phyloP scores from a whole-genome alignment of 2,797 vertebrate genomes.

The Falco naumanni region DNA sequence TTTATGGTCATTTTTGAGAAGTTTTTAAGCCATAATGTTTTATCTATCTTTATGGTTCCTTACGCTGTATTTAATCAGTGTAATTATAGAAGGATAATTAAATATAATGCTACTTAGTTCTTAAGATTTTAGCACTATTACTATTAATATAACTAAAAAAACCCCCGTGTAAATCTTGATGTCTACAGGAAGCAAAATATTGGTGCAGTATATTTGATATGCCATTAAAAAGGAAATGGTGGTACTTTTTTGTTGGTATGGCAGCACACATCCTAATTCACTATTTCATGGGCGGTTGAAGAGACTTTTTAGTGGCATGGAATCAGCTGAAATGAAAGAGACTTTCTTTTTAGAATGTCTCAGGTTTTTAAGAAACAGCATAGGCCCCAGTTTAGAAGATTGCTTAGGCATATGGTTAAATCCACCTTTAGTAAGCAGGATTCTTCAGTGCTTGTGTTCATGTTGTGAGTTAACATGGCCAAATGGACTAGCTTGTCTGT shows the following conservation, averaged over 20 bases:
- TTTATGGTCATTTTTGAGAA: slow-evolving; percentile 83
- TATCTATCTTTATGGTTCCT: slow-evolving; percentile 81
- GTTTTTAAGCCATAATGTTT: slow-evolving; percentile 81
- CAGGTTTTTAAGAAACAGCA: background rate
- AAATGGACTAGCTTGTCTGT: background rate
- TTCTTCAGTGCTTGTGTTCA: background rate
- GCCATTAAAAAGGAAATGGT: slow-evolving; percentile 39
- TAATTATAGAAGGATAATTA: slow-evolving; percentile 84
- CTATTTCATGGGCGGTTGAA: slow-evolving; percentile 19
- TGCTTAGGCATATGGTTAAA: background rate
- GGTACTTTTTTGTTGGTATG: background rate
- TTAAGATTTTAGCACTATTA: slow-evolving; percentile 77
- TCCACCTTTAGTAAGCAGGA: background rate
- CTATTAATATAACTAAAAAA: slow-evolving; percentile 67
- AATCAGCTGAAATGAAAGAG: background rate
- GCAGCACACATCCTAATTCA: slow-evolving; percentile 33
- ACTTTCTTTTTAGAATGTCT: background rate
- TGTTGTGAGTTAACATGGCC: background rate
- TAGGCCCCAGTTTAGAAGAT: background rate
- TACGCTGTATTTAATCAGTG: slow-evolving; percentile 82
- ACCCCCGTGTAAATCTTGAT: slow-evolving; percentile 34
- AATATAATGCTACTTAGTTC: slow-evolving; percentile 78
- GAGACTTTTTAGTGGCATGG: slow-evolving; percentile 4
- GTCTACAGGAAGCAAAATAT: slow-evolving; percentile 61
- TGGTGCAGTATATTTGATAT: slow-evolving; percentile 35